Conservation (phyloP, 2,797 vertebrate species). For the Cryptoprocta ferox region DNA sequence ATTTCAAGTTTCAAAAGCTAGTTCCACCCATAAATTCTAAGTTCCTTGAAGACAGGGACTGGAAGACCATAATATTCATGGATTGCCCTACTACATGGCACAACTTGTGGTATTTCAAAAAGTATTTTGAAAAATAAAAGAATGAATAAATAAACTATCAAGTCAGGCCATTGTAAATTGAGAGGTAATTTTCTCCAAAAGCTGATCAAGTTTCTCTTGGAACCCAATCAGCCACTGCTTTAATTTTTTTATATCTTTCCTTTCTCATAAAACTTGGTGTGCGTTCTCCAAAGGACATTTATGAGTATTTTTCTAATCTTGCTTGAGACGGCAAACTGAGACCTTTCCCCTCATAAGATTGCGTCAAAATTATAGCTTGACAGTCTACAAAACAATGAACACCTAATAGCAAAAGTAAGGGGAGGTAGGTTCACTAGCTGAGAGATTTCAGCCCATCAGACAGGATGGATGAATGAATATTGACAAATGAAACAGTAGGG, state of each 20-base stretch:
- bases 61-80: not conserved
- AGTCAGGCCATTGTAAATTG: slow-evolving; percentile 1
- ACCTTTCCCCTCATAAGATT: not conserved
- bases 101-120: slow-evolving; percentile 11
- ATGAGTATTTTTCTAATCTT: slow-evolving; percentile 52
- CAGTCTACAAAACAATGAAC: not conserved
- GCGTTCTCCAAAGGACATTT: slow-evolving; percentile 46
- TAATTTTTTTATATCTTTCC: slow-evolving; percentile 19
- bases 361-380: not conserved
- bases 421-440: not conserved
- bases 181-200: slow-evolving; percentile 27
- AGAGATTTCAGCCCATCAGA: not conserved
- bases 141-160: slow-evolving; percentile 3
- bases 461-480: not conserved
- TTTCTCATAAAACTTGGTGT: slow-evolving; percentile 47
- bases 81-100: not conserved
- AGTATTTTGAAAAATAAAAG: not conserved
- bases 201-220: slow-evolving; percentile 18
- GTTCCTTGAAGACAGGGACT: slow-evolving; percentile 9
- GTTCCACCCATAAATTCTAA: slow-evolving; percentile 36
- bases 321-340: slow-evolving; percentile 19
- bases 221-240: slow-evolving; percentile 12
- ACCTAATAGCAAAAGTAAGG: not conserved
- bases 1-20: slow-evolving; percentile 54
- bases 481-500: not conserved